Evolutionary conservation across 2,113 vertebrate genomes (phyloP).

Genomic region (Syrmaticus mikado): DNA sequence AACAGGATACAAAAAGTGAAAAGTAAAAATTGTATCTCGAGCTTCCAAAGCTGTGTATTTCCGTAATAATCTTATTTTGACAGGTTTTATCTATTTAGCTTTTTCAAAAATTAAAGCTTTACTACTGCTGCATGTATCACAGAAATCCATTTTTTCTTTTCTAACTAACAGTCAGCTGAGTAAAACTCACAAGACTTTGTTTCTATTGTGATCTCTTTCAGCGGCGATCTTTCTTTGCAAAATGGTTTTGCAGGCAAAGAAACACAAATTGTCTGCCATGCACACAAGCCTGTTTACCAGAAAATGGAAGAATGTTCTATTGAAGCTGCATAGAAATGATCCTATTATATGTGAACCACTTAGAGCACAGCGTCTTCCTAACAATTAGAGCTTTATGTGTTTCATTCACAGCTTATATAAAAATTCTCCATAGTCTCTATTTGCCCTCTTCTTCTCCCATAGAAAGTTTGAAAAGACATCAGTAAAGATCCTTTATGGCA

Average conservation of each 20-base stretch:
- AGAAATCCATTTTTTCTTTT: background rate
- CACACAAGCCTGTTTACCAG: background rate
- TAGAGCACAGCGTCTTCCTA: constrained; percentile 52
- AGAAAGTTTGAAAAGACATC: constrained; percentile 53
- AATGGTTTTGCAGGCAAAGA: constrained; percentile 8
- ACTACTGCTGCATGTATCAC: background rate
- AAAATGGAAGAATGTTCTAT: constrained; percentile 16
- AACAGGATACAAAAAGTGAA: background rate
- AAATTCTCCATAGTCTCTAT: constrained; percentile 56
- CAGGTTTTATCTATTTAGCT: background rate
- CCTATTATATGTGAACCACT: constrained; percentile 49
- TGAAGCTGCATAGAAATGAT: constrained; percentile 64
- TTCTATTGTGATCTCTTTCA: background rate
- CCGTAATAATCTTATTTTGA: background rate
- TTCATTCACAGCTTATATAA: constrained; percentile 67
- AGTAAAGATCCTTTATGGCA: constrained; percentile 56
- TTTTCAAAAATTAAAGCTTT: background rate
- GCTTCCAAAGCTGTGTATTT: background rate
- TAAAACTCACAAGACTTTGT: background rate
- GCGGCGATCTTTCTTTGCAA: background rate
- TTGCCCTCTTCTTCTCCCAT: constrained; percentile 53
- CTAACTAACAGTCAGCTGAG: background rate
- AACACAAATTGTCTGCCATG: background rate
- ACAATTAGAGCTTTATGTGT: constrained; percentile 66
- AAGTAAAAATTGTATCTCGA: background rate